Percentiles rank a stretch among this genome's conserved stretches.
These are phyloP conservation scores for Crotalus horridus DNA, from an alignment of 2,113 vertebrate genomes.

Conservation along the genomic window DNA sequence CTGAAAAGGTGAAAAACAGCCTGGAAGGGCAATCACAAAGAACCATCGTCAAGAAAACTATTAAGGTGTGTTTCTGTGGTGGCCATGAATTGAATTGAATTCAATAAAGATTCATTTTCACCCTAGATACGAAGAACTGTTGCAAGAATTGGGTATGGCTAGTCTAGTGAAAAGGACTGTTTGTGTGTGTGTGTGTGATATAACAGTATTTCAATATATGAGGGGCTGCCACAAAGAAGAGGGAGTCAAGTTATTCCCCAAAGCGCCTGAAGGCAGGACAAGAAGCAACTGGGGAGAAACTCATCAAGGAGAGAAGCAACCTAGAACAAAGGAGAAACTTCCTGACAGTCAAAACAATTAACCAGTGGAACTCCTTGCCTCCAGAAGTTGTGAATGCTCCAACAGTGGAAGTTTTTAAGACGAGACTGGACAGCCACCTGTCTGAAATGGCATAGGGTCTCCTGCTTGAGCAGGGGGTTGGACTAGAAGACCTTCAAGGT, in stretches of 20 bases:
- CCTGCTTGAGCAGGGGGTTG: too few relatives aligned
- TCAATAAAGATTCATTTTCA: background rate
- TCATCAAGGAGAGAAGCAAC: background rate
- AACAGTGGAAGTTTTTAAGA: background rate
- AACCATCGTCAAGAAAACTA: background rate
- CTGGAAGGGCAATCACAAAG: background rate
- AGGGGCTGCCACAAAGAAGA: background rate
- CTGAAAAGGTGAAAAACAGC: background rate
- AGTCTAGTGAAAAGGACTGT: background rate
- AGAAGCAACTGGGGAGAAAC: background rate
- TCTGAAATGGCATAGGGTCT: background rate
- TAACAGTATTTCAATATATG: background rate
- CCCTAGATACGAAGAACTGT: background rate
- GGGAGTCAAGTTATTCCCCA: background rate
- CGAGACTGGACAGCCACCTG: background rate
- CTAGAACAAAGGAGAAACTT: background rate
- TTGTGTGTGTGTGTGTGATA: background rate
- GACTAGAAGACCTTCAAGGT: too few relatives aligned
- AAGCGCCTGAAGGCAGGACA: background rate
- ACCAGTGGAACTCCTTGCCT: too few relatives aligned
- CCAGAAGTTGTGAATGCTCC: background rate
- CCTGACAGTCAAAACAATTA: background rate
- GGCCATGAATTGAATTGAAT: background rate
- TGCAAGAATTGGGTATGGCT: background rate
- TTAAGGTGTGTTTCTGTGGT: background rate